Conservation (phyloP, 2,888 invertebrate species). For the Troides helena region DNA sequence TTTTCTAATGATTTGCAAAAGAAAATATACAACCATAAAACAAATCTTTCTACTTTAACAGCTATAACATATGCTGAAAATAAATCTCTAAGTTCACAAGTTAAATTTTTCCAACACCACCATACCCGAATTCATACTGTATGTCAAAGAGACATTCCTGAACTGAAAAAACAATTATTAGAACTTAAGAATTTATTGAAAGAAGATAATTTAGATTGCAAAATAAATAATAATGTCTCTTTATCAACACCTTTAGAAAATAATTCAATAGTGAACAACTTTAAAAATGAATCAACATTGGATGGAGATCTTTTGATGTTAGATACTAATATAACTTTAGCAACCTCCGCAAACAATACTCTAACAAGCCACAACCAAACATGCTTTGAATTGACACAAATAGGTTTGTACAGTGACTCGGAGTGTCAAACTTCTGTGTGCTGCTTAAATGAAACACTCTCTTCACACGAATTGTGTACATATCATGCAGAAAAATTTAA, state of each 20-base stretch:
- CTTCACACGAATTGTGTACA: constrained; percentile 2
- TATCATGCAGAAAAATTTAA: constrained; percentile 38
- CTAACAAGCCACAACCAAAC: constrained; percentile 60
- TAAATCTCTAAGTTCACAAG: constrained; percentile 61
- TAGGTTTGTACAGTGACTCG: constrained; percentile 50
- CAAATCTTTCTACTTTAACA: constrained; percentile 65
- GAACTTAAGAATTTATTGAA: constrained; percentile 58
- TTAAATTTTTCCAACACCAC: constrained; percentile 65
- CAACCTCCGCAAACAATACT: constrained; percentile 60
- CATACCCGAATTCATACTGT: constrained; percentile 63
- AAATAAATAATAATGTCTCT: constrained; percentile 50
- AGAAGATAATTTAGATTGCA: constrained; percentile 42
- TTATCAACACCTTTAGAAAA: constrained; percentile 59
- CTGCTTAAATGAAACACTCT: background rate
- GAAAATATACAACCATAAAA: constrained; percentile 63
- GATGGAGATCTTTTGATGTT: constrained; percentile 71
- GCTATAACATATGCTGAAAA: constrained; percentile 73
- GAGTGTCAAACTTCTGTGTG: constrained; percentile 48
- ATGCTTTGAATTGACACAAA: constrained; percentile 59
- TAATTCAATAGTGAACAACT: constrained; percentile 46
- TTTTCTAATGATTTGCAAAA: constrained; percentile 62
- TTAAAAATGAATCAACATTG: constrained; percentile 65
- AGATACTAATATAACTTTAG: constrained; percentile 67
- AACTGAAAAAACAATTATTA: constrained; percentile 58
- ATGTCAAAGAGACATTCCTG: constrained; percentile 68